Evolutionary conservation across 2,113 vertebrate species (phyloP).

Genomic region (Pollachius pollachius): DNA sequence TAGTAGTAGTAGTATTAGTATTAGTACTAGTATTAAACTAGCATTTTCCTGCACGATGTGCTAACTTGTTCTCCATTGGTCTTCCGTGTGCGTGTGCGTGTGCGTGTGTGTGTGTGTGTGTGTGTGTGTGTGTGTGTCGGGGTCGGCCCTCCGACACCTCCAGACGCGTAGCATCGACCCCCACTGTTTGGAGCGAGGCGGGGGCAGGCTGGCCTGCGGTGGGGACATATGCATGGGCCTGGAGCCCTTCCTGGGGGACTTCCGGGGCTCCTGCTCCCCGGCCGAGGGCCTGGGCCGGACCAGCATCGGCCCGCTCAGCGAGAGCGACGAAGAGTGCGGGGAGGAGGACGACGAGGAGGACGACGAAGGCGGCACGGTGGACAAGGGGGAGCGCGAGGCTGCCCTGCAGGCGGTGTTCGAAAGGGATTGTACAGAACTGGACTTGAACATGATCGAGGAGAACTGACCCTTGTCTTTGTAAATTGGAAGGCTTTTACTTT

Average conservation of each 20-base stretch:
- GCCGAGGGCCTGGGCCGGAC: constrained; percentile 78
- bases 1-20: no score
- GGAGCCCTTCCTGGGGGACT: constrained; percentile 74
- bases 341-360: constrained; percentile 69
- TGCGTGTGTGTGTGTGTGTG: not conserved
- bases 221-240: constrained; percentile 70
- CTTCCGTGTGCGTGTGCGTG: not conserved
- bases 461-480: constrained; percentile 79
- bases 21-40: no score
- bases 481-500: constrained; percentile 59
- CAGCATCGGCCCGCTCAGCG: constrained; percentile 85
- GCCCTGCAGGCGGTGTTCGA: constrained; percentile 84
- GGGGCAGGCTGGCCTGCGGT: constrained; percentile 66
- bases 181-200: constrained; percentile 71
- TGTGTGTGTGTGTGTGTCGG: not conserved
- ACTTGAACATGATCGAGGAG: constrained; percentile 87
- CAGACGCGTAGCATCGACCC: constrained; percentile 79
- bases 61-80: not conserved
- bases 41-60: not conserved
- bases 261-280: constrained; percentile 76
- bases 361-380: constrained; percentile 70
- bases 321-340: constrained; percentile 84
- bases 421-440: constrained; percentile 86
- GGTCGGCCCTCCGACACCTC: not conserved
- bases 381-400: constrained; percentile 67